Conservation (phyloP, 2,797 vertebrate genomes). For the Rhabdomys pumilio region DNA sequence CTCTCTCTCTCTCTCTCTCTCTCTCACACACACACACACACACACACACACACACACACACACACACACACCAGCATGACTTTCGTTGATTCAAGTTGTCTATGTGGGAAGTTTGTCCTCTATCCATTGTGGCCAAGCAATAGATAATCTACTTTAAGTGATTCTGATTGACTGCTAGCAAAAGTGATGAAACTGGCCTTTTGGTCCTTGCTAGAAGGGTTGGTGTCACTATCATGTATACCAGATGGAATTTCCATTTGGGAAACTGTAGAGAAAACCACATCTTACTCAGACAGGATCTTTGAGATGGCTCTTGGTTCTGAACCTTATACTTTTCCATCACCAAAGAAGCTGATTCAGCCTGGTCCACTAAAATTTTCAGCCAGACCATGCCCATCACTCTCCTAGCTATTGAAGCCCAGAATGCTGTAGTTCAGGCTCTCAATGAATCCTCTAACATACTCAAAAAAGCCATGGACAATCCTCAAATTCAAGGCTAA, state of each 20-base stretch:
- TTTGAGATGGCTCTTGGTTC: conserved; percentile 94
- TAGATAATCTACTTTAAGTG: conserved; percentile 90
- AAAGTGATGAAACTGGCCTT: conserved; percentile 92
- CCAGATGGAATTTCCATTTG: conserved; percentile 96
- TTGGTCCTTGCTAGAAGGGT: conserved; percentile 93
- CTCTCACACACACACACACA: not conserved
- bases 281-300: conserved; percentile 94
- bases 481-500: conserved; percentile 91
- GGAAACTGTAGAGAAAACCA: conserved; percentile 93
- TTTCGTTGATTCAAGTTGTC: conserved; percentile 80
- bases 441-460: conserved; percentile 91
- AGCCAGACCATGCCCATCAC: conserved; percentile 91
- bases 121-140: conserved; percentile 88
- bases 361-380: conserved; percentile 75
- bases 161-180: conserved; percentile 90
- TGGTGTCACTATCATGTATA: conserved; percentile 95
- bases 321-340: conserved; percentile 81
- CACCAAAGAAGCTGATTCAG: conserved; percentile 92
- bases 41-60: not conserved
- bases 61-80: not conserved
- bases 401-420: conserved; percentile 93
- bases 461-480: conserved; percentile 95
- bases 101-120: conserved; percentile 88
- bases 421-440: conserved; percentile 94
- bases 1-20: too few species aligned